Base-by-base conservation (phyloP, 1,140 invertebrate species). In the Marisa cornuarietis region DNA sequence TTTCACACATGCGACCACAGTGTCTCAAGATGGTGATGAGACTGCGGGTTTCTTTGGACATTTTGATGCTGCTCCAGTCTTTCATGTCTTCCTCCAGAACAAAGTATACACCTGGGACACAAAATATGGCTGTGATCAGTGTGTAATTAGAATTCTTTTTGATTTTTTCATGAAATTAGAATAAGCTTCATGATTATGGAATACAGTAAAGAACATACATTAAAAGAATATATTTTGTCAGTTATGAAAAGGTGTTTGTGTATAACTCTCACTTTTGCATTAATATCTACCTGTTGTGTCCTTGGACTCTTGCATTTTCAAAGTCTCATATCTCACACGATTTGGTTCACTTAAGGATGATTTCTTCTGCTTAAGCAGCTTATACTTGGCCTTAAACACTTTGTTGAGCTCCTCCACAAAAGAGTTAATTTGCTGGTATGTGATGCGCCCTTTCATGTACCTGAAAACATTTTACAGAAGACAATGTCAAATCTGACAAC, bases 361-460 rank as follows among this genome's bases (percentile, higher is more conserved):
- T 51, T 81, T 84, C 58, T 87, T 87, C 79, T 83, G 82, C 26
- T 80, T 81, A 51, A 89, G 68, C n/a, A 90, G 83, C 69, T 89
- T 88, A 79, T 90, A 90, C 76, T 90, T 90, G 31, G 83, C 85
- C 22, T 58, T 74, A 74, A 82, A 88, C 3, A 83, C 83, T 58
- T 87, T 84, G 78, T 90, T 89, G 62, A 90, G 75, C 78, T 85
- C 85, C 81, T 90, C 88, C 22, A 90, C 83, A 18, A 84, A 72
- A 31, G 76, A 80, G 77, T 90, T 90, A 7, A 89, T 79, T 62
- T 87, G 82, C 24, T 86, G 84, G 75, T 88, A 89, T 5, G 81
- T 85, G 58, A 90, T 71, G 22, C 89, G 81, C 20, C 89, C 88
- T 77, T 88, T 90, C 86, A 90, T 88, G 74, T 90, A 90, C 69